Percentiles rank a stretch among this genome's conserved stretches.
These are phyloP conservation scores for Engystomops pustulosus DNA, from an alignment of 2,113 vertebrate species.

Conservation along the genomic window DNA sequence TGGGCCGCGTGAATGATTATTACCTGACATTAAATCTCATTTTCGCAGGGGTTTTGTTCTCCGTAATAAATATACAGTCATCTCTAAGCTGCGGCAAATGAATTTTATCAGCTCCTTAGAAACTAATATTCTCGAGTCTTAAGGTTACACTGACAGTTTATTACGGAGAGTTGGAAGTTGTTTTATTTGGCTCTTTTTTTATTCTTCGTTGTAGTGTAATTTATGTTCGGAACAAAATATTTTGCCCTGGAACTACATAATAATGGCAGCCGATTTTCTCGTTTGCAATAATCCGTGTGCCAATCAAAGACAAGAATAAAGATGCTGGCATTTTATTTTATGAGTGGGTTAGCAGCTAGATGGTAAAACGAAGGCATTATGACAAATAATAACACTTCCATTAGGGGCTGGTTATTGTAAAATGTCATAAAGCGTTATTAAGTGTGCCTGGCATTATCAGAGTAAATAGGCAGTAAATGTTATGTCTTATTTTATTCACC, in stretches of 20 bases:
- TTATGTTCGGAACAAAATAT: slow-evolving; percentile 46
- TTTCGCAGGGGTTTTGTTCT: slow-evolving; percentile 16
- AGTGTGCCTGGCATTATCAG: slow-evolving; percentile 16
- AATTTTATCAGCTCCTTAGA: slow-evolving; percentile 32
- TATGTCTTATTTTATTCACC: slow-evolving; percentile 29
- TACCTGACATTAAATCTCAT: slow-evolving; percentile 43
- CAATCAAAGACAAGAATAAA: slow-evolving; percentile 40
- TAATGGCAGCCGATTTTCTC: background rate
- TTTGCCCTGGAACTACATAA: slow-evolving; percentile 22
- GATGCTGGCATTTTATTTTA: slow-evolving; percentile 44
- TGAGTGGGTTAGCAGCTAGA: background rate
- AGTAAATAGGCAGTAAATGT: slow-evolving; percentile 36
- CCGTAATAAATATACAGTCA: slow-evolving; percentile 33
- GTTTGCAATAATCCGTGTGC: slow-evolving; percentile 44
- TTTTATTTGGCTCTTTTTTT: slow-evolving; percentile 21
- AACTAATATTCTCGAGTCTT: slow-evolving; percentile 34
- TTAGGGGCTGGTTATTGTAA: slow-evolving; percentile 8
- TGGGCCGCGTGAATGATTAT: background rate
- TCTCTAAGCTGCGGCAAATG: slow-evolving; percentile 31
- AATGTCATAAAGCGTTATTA: slow-evolving; percentile 43
- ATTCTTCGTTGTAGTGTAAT: slow-evolving; percentile 27
- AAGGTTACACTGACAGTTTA: slow-evolving; percentile 56
- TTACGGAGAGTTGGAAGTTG: slow-evolving; percentile 17
- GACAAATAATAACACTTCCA: slow-evolving; percentile 24
- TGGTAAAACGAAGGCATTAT: slow-evolving; percentile 4